Base-by-base conservation (phyloP, 2,888 invertebrate genomes). In the Yponomeuta plumbellus region DNA sequence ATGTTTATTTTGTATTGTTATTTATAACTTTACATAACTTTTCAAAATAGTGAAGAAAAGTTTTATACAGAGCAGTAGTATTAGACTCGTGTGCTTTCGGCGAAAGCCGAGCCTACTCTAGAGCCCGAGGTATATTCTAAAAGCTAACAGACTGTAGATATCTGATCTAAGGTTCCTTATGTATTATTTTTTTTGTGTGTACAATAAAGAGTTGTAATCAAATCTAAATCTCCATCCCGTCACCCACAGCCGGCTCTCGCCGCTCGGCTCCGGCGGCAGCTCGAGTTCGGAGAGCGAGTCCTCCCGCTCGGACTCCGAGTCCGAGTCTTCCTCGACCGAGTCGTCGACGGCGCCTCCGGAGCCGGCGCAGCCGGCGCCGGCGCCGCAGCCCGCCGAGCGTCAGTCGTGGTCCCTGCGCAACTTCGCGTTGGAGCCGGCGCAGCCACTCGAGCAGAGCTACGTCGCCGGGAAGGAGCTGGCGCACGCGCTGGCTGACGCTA, bases 251-350 rank as follows among this genome's bases (percentile, higher is more conserved):
- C 85, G 87, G 73, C 77, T 88, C 71, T 80, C 92, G 68, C 80
- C 92, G 69, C 79, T 93, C 86, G 79, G 88, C 66, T 82, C 92
- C 73, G 80, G 84, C 74, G 72, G 85, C 71, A 84, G 88, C 71
- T 85, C 86, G 52, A 84, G 92, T 78, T 77, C 93, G 72, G 88
- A 91, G 75, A 91, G 93, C 75, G 88, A 93, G 74, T 91, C 92
- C 6, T 94, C 94, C 1, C 93, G 93, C 0, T 93, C 93, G 57
- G 94, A 93, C 75, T 93, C 94, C 0, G 92, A 92, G 70, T 92
- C 94, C 8, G 92, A 93, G 70, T 93, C 94, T 0, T 93, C 92
- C 17, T 91, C 93, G 1, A 94, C 93, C 66, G 90, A 80, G 71
- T 76, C 83, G 5, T 73, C 68, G 3, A 57, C 77, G 0, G 74